These are phyloP conservation scores for Paracyclopina nana DNA, from an alignment of 1,140 invertebrate species.

Conservation along the genomic window DNA sequence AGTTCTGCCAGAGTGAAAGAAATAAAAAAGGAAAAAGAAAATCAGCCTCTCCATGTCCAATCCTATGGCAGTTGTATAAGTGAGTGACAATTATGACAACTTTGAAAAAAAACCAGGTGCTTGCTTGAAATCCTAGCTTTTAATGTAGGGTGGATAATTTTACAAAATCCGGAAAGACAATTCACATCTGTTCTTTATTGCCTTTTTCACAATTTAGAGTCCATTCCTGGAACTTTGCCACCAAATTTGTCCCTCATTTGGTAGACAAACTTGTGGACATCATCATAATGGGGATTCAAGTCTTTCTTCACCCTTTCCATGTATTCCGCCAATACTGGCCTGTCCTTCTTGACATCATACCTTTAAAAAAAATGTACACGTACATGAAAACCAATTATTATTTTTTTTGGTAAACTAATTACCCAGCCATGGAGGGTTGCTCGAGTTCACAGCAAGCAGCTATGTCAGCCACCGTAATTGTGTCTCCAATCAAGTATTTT, in stretches of 20 bases:
- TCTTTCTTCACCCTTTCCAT: conserved; percentile 1
- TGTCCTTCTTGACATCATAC: conserved; percentile 1
- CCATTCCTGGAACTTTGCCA: too few relatives aligned
- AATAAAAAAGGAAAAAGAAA: too few relatives aligned
- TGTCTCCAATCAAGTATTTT: conserved; percentile 1
- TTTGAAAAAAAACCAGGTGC: too few relatives aligned
- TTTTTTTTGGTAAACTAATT: background rate
- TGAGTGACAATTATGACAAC: too few relatives aligned
- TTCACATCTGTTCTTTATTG: too few relatives aligned
- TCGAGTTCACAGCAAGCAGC: conserved; percentile 8
- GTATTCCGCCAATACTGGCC: background rate
- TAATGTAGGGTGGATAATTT: too few relatives aligned
- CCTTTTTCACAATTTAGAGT: too few relatives aligned
- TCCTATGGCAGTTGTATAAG: too few relatives aligned
- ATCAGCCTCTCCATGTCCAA: too few relatives aligned
- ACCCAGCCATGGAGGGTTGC: conserved; percentile 8
- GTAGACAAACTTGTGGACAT: conserved; percentile 3
- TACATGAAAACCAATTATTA: background rate
- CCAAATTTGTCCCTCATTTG: background rate
- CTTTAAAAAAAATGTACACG: background rate
- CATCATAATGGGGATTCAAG: conserved; percentile 6
- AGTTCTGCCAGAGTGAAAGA: background rate
- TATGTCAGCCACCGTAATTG: conserved; percentile 3
- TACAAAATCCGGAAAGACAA: too few relatives aligned
- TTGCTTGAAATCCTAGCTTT: too few relatives aligned